Percentiles rank a stretch among this genome's conserved stretches.
Conservation (phyloP, 2,888 invertebrate genomes). For the Stenodera caucasica region DNA sequence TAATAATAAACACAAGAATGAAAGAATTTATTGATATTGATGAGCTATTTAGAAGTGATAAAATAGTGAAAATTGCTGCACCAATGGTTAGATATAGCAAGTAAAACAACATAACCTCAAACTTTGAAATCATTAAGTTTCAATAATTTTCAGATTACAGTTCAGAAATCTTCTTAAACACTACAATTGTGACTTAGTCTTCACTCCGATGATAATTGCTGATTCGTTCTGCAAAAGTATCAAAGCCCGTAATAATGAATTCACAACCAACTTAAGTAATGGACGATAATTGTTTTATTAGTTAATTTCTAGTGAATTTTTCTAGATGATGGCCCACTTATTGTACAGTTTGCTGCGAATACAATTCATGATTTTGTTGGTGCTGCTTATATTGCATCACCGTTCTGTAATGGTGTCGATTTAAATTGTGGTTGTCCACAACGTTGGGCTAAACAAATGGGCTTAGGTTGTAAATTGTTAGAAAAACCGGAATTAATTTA, state of each 20-base stretch:
- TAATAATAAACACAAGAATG: slow-evolving; percentile 17
- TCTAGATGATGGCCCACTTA: slow-evolving; percentile 77
- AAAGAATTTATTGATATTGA: slow-evolving; percentile 55
- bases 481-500: slow-evolving; percentile 80
- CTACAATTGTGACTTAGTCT: slow-evolving; percentile 87
- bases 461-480: slow-evolving; percentile 83
- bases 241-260: slow-evolving; percentile 83
- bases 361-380: slow-evolving; percentile 78
- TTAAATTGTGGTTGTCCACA: slow-evolving; percentile 98
- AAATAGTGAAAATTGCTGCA: slow-evolving; percentile 79
- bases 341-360: slow-evolving; percentile 95
- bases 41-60: slow-evolving; percentile 67
- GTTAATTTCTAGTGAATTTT: slow-evolving; percentile 34
- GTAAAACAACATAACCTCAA: slow-evolving; percentile 51
- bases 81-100: slow-evolving; percentile 97
- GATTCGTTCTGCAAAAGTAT: slow-evolving; percentile 89
- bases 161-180: slow-evolving; percentile 75
- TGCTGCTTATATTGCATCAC: slow-evolving; percentile 81
- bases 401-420: slow-evolving; percentile 89
- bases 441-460: slow-evolving; percentile 89
- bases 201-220: slow-evolving; percentile 96
- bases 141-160: slow-evolving; percentile 62
- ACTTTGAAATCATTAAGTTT: slow-evolving; percentile 6
- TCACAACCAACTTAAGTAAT: slow-evolving; percentile 67
- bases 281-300: slow-evolving; percentile 9